Conservation (phyloP, 2,113 vertebrate genomes). For the Philantomba maxwellii region DNA sequence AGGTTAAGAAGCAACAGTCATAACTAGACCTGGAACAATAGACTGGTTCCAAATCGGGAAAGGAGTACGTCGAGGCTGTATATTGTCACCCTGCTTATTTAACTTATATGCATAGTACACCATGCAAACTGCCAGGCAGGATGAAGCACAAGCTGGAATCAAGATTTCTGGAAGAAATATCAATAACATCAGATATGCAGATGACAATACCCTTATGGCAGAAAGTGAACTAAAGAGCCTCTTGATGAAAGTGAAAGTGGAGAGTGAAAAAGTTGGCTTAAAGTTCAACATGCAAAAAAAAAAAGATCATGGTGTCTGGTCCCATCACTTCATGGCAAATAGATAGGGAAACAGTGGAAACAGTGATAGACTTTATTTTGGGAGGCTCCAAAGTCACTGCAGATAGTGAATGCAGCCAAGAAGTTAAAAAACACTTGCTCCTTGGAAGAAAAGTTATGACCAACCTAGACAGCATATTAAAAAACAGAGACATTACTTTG, state of each 20-base stretch:
- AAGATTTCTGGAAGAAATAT: background rate
- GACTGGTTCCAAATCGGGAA: background rate
- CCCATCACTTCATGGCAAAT: background rate
- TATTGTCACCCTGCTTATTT: background rate
- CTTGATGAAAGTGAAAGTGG: background rate
- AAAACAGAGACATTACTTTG: background rate
- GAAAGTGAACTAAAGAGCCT: background rate
- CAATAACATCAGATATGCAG: background rate
- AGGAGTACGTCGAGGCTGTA: background rate
- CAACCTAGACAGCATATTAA: background rate
- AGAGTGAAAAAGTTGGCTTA: background rate
- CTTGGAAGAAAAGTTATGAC: background rate
- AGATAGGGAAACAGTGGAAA: background rate
- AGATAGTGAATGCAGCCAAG: background rate
- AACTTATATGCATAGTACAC: background rate
- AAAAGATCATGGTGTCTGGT: background rate
- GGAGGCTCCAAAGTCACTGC: background rate
- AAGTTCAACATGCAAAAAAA: background rate
- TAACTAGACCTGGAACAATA: background rate
- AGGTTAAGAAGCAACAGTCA: background rate
- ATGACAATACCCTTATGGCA: background rate
- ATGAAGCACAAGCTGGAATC: background rate
- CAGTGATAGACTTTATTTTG: background rate
- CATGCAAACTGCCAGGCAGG: background rate
- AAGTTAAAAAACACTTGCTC: background rate